Percentiles rank a stretch among this genome's conserved stretches.
These are phyloP conservation scores for Virgularia gustaviana DNA, from an alignment of 92 coral and sea anemone genomes.

Conservation along the genomic window DNA sequence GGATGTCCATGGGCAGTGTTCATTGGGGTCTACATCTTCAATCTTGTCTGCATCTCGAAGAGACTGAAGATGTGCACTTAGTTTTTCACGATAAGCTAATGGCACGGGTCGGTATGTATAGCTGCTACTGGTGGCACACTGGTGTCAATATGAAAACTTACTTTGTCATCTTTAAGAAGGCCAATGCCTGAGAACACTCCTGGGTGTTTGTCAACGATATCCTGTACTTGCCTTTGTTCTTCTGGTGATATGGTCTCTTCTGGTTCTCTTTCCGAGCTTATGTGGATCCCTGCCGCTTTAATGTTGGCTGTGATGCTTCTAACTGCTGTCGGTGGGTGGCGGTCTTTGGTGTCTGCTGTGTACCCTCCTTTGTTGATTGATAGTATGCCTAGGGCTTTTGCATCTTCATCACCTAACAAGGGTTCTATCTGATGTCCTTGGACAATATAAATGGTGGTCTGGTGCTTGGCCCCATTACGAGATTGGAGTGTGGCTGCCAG, in stretches of 20 bases:
- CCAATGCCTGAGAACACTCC: conserved; percentile 7
- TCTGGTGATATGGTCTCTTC: conserved; percentile 24
- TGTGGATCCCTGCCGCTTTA: conserved; percentile 24
- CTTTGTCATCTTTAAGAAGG: conserved; percentile 9
- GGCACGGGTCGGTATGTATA: conserved; percentile 7
- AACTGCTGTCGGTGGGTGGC: background rate
- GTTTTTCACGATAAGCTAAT: conserved; percentile 17
- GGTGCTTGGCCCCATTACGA: conserved; percentile 34
- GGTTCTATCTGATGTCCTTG: conserved; percentile 29
- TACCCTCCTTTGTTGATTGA: conserved; percentile 30
- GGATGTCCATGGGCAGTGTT: conserved; percentile 22
- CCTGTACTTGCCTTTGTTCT: conserved; percentile 5
- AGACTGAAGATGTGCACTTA: conserved; percentile 30
- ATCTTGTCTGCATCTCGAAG: conserved; percentile 28
- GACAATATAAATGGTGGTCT: conserved; percentile 29
- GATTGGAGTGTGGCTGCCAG: conserved; percentile 31
- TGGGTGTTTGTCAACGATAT: conserved; percentile 9
- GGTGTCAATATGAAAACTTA: conserved; percentile 8
- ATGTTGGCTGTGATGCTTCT: conserved; percentile 27
- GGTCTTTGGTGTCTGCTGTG: background rate
- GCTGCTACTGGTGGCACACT: conserved; percentile 2
- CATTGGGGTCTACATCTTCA: conserved; percentile 19
- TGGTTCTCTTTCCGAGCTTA: conserved; percentile 7
- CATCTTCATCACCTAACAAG: conserved; percentile 20
- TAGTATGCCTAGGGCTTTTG: conserved; percentile 30